Percentiles rank a stretch among this genome's conserved stretches.
Evolutionary conservation across 1,140 invertebrate species (phyloP).

Genomic region (Wiebesia pumilae): DNA sequence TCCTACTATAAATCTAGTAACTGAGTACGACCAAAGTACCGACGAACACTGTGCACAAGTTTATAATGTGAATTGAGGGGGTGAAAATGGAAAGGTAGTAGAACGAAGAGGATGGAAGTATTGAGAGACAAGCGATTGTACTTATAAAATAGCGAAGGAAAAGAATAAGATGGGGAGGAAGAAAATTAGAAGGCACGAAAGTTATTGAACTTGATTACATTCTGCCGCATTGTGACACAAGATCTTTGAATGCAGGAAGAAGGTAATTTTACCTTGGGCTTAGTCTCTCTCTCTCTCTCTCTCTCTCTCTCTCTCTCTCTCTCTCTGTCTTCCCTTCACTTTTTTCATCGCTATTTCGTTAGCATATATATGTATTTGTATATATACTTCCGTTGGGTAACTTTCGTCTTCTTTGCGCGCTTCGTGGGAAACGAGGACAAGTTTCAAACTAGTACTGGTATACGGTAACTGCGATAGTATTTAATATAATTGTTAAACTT

Average conservation of each 20-base stretch:
- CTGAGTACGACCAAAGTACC: slow-evolving; percentile 54
- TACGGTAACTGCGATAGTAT: slow-evolving; percentile 67
- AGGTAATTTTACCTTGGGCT: slow-evolving; percentile 68
- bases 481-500: slow-evolving; percentile 74
- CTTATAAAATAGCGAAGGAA: slow-evolving; percentile 11
- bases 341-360: neutral
- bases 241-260: slow-evolving; percentile 58
- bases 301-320: too few species aligned
- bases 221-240: slow-evolving; percentile 64
- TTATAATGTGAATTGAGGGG: slow-evolving; percentile 63
- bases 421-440: slow-evolving; percentile 55
- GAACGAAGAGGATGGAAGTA: slow-evolving; percentile 10
- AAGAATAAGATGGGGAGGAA: slow-evolving; percentile 42
- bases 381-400: neutral
- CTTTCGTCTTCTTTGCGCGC: slow-evolving; percentile 11
- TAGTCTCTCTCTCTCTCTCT: too few species aligned
- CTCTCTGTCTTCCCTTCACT: neutral
- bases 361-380: neutral
- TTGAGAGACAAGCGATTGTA: neutral
- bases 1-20: slow-evolving; percentile 66
- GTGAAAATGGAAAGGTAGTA: neutral
- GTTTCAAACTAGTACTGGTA: slow-evolving; percentile 67
- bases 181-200: slow-evolving; percentile 65
- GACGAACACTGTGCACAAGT: slow-evolving; percentile 54
- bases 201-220: slow-evolving; percentile 75